Base-by-base conservation (phyloP, 2,113 vertebrate genomes). In the Sorex araneus region DNA sequence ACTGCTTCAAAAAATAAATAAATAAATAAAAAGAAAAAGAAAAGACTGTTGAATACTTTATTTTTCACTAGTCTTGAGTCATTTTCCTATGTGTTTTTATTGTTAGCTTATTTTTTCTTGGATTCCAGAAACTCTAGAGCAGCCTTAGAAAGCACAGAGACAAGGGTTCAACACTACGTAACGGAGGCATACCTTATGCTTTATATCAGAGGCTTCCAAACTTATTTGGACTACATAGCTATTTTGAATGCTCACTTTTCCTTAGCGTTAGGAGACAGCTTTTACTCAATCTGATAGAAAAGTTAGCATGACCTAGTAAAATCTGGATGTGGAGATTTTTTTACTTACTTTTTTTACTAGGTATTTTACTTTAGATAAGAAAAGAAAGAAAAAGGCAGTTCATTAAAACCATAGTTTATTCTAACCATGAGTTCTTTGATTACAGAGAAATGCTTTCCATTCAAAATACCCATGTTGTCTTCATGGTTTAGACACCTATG, bases 301-400 rank as follows among this genome's bases (percentile, higher is more conserved):
- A 89, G 71, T 84, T 93, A 69, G 25, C 54, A 28, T 73, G 69
- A 73, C 79, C 70, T 30, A 76, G 45, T 28, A 88, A 92, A 67
- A 88, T 80, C 0, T 80, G 27, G 60, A 21, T 40, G n/a, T n/a
- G n/a, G n/a, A 40, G 40, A 3, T 40, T 40, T 40, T 40, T 40
- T 40, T 40, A 80, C 28, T 92, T 88, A 80, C 28, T 92, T 88
- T 83, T n/a, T n/a, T n/a, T n/a, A n/a, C n/a, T 91, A 90, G 76
- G 83, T 54, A 83, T 40, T 40, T 40, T 40, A 80, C 28, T 92
- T 88, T 83, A 45, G 25, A 66, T 67, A n/a, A 80, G n/a, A 85
- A 95, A 94, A 90, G 76, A 90, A 84, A 16, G 57, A 32, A 11
- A 7, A 19, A 82, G 36, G 73, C 45, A 64, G 85, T 92, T 92